Base-by-base conservation (phyloP, 2,113 vertebrate genomes). In the Oxyruncus cristatus region DNA sequence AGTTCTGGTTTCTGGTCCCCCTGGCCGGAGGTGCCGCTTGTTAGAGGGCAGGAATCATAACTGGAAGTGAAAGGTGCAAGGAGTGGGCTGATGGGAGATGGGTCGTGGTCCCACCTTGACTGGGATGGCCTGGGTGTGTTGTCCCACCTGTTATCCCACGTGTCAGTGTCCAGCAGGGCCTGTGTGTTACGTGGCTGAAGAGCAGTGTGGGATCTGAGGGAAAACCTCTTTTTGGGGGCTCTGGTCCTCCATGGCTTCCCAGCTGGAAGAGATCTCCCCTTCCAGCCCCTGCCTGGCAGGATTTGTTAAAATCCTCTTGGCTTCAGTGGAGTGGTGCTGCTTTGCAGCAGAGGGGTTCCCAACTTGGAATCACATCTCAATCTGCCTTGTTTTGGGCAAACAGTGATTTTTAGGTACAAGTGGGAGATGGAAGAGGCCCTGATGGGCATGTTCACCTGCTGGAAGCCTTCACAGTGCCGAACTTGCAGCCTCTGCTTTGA, bases 1-100 rank as follows among this genome's bases (percentile, higher is more conserved):
- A 9, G 14, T 19, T 63, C 14, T 30, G 68, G 14, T 2, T 63
- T 20, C 55, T 70, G 18, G 2, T 7, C 7, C 26, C 18, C 10
- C 37, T 35, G 39, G 17, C 0, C 0, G 2, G 32, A 6, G 1
- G 2, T 35, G 65, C 30, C 68, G 30, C 46, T 73, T 0, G 0
- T 52, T 11, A 8, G 17, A 32, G 55, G 81, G n/a, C 16, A 11
- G 15, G 71, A 23, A 47, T 30, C 28, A 3, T 0, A 27, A 39
- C 46, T 55, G 70, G 44, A 21, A 42, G 6, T 2, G 41, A 20
- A n/a, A 37, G 28, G 14, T 42, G 20, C 15, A 19, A 44, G 23
- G 41, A 9, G 41, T 2, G 58, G 28, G 39, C 20, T 55, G 72
- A 2, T 46, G 39, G 24, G 49, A 55, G 16, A 70, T 22, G 37